phyloP scores from a whole-genome alignment of 2,113 vertebrate species.

The Toxostoma redivivum region DNA sequence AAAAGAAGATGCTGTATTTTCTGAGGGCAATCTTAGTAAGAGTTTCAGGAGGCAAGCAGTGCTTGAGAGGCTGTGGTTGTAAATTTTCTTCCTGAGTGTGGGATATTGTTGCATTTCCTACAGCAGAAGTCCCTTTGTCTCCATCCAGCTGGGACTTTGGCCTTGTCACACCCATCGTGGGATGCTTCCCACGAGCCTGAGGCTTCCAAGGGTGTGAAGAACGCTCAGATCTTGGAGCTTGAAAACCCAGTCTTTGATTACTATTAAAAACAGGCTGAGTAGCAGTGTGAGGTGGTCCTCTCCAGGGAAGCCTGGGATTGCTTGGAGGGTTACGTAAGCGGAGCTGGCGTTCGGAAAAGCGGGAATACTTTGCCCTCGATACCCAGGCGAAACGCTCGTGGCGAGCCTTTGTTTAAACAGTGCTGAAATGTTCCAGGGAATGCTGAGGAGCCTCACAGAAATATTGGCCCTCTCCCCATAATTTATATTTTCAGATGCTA shows the following conservation, averaged over 20 bases:
- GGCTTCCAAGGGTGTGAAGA: neutral
- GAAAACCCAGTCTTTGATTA: neutral
- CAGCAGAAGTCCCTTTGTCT: neutral
- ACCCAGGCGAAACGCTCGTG: neutral
- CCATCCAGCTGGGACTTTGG: neutral
- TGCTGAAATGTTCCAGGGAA: slow-evolving; percentile 31
- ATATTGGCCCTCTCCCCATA: slow-evolving; percentile 9
- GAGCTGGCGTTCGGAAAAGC: neutral
- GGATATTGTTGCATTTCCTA: neutral
- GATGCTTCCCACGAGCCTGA: neutral
- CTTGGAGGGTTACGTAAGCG: accelerated
- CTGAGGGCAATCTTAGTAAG: neutral
- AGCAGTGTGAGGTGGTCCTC: neutral
- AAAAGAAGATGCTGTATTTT: neutral
- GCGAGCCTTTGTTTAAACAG: neutral
- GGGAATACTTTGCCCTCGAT: neutral
- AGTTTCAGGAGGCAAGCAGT: neutral
- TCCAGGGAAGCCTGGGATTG: neutral
- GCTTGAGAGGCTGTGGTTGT: neutral
- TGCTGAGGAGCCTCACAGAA: neutral
- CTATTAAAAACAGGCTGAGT: neutral
- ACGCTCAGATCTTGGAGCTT: neutral
- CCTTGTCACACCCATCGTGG: neutral
- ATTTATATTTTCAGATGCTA: slow-evolving; percentile 37
- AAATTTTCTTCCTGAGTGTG: neutral